These are phyloP conservation scores for Lepidocyrtoides sp. DNA, from an alignment of 2,888 invertebrate species.

Conservation along the genomic window DNA sequence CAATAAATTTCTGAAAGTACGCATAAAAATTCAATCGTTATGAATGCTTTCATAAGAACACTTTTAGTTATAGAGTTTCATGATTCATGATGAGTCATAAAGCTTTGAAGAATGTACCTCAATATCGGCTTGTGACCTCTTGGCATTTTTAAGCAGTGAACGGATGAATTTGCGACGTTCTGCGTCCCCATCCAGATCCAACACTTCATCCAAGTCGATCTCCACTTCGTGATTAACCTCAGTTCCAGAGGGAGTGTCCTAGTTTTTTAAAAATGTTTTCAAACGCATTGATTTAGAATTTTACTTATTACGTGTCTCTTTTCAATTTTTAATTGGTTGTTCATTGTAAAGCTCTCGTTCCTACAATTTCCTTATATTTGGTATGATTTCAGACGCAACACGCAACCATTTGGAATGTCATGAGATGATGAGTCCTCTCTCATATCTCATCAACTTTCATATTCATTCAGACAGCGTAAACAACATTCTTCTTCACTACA, in stretches of 20 bases:
- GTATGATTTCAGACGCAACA: no score
- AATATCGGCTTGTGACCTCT: conserved; percentile 95
- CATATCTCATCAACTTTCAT: no score
- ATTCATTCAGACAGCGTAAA: no score
- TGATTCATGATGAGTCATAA: no score
- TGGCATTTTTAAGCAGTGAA: conserved; percentile 93
- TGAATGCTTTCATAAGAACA: background rate
- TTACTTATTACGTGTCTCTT: no score
- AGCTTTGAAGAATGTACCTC: conserved; percentile 88
- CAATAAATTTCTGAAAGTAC: conserved; percentile 93
- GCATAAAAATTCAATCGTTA: background rate
- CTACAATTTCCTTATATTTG: no score
- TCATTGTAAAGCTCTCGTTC: no score
- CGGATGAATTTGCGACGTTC: conserved; percentile 91
- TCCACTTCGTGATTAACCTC: conserved; percentile 89
- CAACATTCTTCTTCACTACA: no score
- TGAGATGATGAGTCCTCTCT: no score
- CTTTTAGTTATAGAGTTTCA: background rate
- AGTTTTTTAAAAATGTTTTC: background rate
- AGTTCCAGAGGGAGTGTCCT: conserved; percentile 64
- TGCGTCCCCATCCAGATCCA: conserved; percentile 97
- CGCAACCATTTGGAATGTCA: no score
- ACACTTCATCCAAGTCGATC: conserved; percentile 97
- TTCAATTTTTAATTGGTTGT: no score
- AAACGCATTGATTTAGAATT: background rate